Conservation (phyloP, 2,888 invertebrate species). For the Lobophora halterata region DNA sequence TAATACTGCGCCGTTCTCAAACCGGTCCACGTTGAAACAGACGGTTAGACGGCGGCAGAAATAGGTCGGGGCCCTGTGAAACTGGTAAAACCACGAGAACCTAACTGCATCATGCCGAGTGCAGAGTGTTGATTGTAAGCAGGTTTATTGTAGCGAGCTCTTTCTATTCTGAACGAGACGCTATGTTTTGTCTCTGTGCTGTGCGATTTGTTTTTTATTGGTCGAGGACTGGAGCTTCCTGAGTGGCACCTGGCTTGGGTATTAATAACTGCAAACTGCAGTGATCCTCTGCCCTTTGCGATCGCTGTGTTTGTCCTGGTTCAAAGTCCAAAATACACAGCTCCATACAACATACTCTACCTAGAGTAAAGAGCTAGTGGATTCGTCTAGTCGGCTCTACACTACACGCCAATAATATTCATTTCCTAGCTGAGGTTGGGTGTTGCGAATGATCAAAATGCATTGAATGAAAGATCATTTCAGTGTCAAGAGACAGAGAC, state of each 20-base stretch:
- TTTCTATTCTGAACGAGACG: no score
- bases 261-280: background rate
- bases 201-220: no score
- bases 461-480: no score
- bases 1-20: constrained; percentile 9
- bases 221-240: constrained; percentile 14
- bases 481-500: no score
- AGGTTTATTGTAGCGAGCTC: no score
- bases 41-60: constrained; percentile 15
- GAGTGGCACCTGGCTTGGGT: constrained; percentile 7
- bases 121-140: no score
- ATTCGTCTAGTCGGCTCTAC: no score
- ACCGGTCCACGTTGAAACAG: constrained; percentile 15
- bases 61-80: constrained; percentile 12
- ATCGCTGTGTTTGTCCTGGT: background rate
- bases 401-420: no score
- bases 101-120: background rate
- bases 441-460: no score
- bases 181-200: background rate
- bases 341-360: no score
- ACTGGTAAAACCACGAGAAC: background rate
- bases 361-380: no score
- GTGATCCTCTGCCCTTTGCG: constrained; percentile 2
- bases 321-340: constrained; percentile 13
- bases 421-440: no score